Conservation (phyloP, 2,888 invertebrate genomes). For the Oxyscelio sp. region DNA sequence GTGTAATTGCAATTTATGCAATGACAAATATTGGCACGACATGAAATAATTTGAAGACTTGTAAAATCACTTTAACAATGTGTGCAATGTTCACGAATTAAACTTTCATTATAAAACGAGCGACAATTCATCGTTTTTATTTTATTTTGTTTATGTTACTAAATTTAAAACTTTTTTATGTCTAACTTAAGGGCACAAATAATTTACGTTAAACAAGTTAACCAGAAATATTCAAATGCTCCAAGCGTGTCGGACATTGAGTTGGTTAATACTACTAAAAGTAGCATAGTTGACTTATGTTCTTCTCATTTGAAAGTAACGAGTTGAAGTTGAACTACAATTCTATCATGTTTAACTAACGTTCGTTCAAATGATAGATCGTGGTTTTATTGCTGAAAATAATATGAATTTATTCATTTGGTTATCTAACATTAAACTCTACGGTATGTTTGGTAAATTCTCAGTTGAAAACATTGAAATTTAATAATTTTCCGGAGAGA, state of each 20-base stretch:
- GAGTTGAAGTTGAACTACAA: slow-evolving; percentile 10
- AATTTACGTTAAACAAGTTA: slow-evolving; percentile 22
- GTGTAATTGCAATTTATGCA: slow-evolving; percentile 5
- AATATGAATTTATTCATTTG: neutral
- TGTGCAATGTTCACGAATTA: no score
- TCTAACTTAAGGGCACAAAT: slow-evolving; percentile 1
- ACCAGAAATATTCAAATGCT: slow-evolving; percentile 21
- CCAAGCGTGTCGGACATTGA: slow-evolving; percentile 15
- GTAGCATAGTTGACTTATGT: neutral
- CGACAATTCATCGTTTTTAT: no score
- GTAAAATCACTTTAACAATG: no score
- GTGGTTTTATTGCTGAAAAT: neutral
- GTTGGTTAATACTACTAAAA: slow-evolving; percentile 43
- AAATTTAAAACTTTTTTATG: no score
- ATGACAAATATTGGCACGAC: no score
- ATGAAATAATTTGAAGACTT: no score
- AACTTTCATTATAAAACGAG: no score
- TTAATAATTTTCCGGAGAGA: no score
- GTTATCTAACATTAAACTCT: no score
- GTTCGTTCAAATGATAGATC: neutral
- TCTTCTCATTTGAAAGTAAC: neutral
- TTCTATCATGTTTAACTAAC: neutral
- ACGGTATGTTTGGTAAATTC: no score
- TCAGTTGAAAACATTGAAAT: no score
- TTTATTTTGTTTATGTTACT: no score